Base-by-base conservation (phyloP, 2,113 vertebrate genomes). In the Anas platyrhynchos region DNA sequence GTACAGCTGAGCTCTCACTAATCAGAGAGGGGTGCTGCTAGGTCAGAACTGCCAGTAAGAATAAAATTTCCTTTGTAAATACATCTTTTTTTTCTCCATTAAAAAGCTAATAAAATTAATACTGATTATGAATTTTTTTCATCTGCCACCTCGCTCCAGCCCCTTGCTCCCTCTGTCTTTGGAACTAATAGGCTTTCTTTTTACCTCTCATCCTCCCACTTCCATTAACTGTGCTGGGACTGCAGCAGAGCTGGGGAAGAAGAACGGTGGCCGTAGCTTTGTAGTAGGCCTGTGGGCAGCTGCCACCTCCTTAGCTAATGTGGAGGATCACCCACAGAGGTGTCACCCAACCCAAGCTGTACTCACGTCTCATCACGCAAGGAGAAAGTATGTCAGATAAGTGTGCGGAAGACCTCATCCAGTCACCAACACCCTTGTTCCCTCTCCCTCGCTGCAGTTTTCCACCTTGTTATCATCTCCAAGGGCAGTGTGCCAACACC, bases 361-460 rank as follows among this genome's bases (percentile, higher is more conserved):
- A 13, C 10, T 38, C 7, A 1, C 2, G 16, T 56, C 58, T 16
- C 31, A 23, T 27, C 32, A 46, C 20, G 17, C 50, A 61, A 43
- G 29, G 41, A 11, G 15, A 86, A 52, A 41, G 34, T n/a, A 31
- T 17, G 7, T 36, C 85, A 77, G 58, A 14, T 16, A 55, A 38
- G 16, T 4, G 31, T 4, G 41, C 7, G 62, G 36, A 66, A 55
- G 13, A 48, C 26, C 58, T 54, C 44, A n/a, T 7, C n/a, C 59
- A 48, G 44, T 36, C 52, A 43, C n/a, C 36, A 22, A 4, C 1
- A 0, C 46, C n/a, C 15, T 8, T 48, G 4, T 26, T 61, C n/a
- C 11, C 14, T 59, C 1, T 0, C 18, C 74, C 11, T 61, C 1
- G 0, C 50, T 34, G 4, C n/a, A 0, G 1, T 55, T 62, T 78